phyloP scores from a whole-genome alignment of 1,140 invertebrate species.

The Lineus longissimus region DNA sequence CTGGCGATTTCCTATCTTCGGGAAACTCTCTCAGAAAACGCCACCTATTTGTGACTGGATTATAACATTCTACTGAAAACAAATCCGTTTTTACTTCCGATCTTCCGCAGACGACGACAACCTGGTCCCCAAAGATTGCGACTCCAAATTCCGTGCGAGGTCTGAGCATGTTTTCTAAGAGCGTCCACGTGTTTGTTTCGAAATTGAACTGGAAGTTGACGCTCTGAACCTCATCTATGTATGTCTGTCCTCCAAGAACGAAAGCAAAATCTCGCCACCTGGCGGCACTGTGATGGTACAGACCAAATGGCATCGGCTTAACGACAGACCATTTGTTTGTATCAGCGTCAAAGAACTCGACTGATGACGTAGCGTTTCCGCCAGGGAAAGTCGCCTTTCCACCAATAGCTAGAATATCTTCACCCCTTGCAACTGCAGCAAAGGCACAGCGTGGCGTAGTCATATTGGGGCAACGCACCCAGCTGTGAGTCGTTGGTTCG shows the following conservation, averaged over 20 bases:
- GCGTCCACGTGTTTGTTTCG: conserved; percentile 28
- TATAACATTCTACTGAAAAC: conserved; percentile 29
- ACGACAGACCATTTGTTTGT: conserved; percentile 27
- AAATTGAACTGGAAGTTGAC: conserved; percentile 33
- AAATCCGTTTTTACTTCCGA: conserved; percentile 23
- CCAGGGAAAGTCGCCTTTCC: conserved; percentile 31
- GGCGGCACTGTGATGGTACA: conserved; percentile 32
- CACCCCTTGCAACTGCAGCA: conserved; percentile 19
- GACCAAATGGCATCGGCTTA: conserved; percentile 29
- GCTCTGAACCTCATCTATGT: conserved; percentile 27
- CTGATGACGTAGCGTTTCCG: conserved; percentile 22
- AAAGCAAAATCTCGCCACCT: conserved; percentile 27
- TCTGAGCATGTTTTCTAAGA: conserved; percentile 28
- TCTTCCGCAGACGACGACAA: conserved; percentile 36
- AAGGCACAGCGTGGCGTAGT: conserved; percentile 28
- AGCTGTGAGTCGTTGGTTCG: conserved; percentile 22
- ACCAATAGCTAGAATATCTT: conserved; percentile 33
- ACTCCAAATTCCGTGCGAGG: conserved; percentile 28
- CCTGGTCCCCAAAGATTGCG: conserved; percentile 25
- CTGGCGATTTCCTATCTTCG: conserved; percentile 33
- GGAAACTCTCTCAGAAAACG: conserved; percentile 31
- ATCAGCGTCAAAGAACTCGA: conserved; percentile 30
- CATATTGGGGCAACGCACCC: conserved; percentile 26
- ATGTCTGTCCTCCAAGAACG: conserved; percentile 35
- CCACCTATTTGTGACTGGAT: conserved; percentile 34